A percentile compares a stretch with the other conserved stretches of the same genome.
phyloP scores from a whole-genome alignment of 2,888 invertebrate genomes.

The Spialia ferax region DNA sequence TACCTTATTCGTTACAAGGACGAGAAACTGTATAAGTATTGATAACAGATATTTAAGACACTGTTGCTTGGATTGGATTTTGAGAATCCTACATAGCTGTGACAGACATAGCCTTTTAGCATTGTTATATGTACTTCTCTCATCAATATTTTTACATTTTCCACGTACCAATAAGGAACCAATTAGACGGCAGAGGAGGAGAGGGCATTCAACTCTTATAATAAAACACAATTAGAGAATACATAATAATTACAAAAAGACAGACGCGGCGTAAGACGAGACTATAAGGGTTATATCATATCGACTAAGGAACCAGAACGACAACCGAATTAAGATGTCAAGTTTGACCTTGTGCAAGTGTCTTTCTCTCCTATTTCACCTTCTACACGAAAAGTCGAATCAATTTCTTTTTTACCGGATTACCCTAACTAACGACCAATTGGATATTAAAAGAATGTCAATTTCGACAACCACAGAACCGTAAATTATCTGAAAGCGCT shows the following conservation, averaged over 20 bases:
- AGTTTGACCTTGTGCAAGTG: constrained; percentile 7
- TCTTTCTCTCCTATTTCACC: constrained; percentile 46
- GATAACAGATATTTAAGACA: background rate
- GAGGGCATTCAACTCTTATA: too few species aligned
- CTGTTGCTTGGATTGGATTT: background rate
- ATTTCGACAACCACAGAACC: constrained; percentile 21
- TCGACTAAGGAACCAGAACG: too few species aligned
- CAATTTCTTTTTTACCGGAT: constrained; percentile 68
- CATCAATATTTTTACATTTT: too few species aligned
- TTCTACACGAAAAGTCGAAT: constrained; percentile 74
- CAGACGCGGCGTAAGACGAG: too few species aligned
- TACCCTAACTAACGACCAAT: constrained; percentile 33
- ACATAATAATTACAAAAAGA: too few species aligned
- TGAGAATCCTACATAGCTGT: too few species aligned
- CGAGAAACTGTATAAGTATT: background rate
- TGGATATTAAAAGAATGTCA: constrained; percentile 41
- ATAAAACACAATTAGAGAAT: too few species aligned
- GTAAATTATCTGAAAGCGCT: constrained; percentile 24
- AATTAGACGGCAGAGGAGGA: too few species aligned
- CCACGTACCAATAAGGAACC: too few species aligned
- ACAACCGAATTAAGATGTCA: background rate
- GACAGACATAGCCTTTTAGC: too few species aligned
- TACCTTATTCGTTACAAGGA: background rate
- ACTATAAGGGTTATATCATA: too few species aligned
- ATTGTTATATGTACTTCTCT: too few species aligned